Conservation (phyloP, 1,140 invertebrate species). For the Apis laboriosa region DNA sequence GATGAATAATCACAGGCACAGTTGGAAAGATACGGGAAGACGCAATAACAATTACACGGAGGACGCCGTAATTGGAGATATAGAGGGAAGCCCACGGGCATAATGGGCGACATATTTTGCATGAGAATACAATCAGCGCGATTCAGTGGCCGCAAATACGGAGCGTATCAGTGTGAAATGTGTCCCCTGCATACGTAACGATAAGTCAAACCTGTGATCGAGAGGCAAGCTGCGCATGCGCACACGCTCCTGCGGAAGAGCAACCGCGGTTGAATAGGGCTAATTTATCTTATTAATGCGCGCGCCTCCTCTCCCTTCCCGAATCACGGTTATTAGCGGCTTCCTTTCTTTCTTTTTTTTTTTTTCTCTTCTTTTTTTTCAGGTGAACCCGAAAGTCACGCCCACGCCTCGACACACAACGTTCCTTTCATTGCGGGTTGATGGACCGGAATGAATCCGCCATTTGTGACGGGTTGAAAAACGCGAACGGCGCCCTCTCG, state of each 20-base stretch:
- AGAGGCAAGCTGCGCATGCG: conserved; percentile 23
- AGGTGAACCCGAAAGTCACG: background rate
- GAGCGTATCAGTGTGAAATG: conserved; percentile 64
- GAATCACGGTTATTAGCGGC: conserved; percentile 44
- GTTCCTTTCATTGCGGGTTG: background rate
- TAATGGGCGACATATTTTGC: conserved; percentile 68
- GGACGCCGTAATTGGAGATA: conserved; percentile 51
- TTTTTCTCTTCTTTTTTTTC: no score
- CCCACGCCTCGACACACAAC: background rate
- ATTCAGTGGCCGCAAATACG: conserved; percentile 67
- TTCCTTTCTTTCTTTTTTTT: background rate
- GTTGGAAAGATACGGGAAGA: background rate
- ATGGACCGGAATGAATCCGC: conserved; percentile 10
- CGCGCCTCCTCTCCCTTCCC: conserved; percentile 7
- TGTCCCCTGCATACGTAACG: conserved; percentile 51
- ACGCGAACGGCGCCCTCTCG: background rate
- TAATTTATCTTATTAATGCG: conserved; percentile 56
- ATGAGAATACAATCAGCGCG: conserved; percentile 74
- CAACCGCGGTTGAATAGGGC: conserved; percentile 47
- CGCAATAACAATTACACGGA: conserved; percentile 51
- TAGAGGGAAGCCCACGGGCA: conserved; percentile 35
- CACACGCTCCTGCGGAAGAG: conserved; percentile 25
- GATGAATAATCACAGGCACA: background rate
- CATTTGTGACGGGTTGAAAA: background rate
- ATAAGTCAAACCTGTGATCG: conserved; percentile 60